phyloP scores from a whole-genome alignment of 2,797 vertebrate species.

The Pteronotus mesoamericanus region DNA sequence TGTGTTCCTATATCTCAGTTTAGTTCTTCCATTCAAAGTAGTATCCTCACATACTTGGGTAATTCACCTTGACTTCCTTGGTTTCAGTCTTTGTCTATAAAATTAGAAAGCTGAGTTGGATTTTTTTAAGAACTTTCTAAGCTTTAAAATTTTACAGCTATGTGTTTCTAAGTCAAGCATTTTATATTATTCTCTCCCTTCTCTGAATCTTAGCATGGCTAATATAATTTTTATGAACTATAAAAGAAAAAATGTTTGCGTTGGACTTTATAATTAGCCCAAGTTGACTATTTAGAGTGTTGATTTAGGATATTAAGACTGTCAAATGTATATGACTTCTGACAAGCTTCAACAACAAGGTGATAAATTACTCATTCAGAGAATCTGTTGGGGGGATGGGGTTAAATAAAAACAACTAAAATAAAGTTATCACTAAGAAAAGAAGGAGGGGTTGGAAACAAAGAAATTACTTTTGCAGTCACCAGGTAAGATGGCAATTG shows the following conservation, averaged over 20 bases:
- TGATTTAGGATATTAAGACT: not conserved
- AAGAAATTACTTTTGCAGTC: not conserved
- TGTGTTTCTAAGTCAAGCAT: not conserved
- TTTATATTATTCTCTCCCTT: not conserved
- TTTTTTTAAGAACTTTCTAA: not conserved
- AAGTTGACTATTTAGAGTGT: not conserved
- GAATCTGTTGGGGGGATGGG: not conserved
- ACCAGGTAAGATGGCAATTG: not conserved
- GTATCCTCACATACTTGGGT: not conserved
- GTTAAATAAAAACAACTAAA: conserved; percentile 17
- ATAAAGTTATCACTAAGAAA: not conserved
- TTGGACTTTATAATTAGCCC: not conserved
- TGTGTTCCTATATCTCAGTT: not conserved
- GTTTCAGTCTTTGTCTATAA: not conserved
- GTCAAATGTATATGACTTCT: not conserved
- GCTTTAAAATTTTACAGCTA: not conserved
- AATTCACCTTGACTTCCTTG: not conserved
- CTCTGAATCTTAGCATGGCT: not conserved
- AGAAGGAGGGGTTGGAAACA: not conserved
- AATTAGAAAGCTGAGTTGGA: not conserved
- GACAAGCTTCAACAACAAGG: not conserved
- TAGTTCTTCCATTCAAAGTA: not conserved
- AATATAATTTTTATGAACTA: not conserved
- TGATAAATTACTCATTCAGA: not conserved
- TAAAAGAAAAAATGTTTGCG: not conserved